Evolutionary conservation across 1,140 invertebrate genomes (phyloP), one percentile per base, ranked within the genome.

Genomic region (Colletes latitarsis): DNA sequence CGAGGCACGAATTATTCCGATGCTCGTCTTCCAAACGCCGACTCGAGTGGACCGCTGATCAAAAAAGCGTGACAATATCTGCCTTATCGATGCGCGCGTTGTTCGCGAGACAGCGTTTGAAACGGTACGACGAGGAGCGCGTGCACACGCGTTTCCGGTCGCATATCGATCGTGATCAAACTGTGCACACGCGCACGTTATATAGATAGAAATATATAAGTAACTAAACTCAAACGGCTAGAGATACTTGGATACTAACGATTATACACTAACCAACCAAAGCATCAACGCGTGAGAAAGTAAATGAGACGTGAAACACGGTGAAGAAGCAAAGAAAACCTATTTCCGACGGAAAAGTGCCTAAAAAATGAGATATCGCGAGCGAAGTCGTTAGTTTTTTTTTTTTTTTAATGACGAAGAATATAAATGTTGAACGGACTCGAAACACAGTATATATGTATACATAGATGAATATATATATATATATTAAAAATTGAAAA

Each of bases 221-320:
- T 63, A 41, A 63, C 6, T n/a, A 14, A 57, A 30, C 8, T 6
- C 9, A 39, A 60, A 58, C 19, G 9, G 21, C n/a, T 70, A 15
- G 49, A 14, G 41, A 67, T 49, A 60, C 12, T 63, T 39, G 46
- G 19, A 43, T 46, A 43, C 43, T 69, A 69, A 69, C 21, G 49
- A 79, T 71, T 72, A 53, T 77, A 84, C 57, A 85, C 55, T 72
- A 78, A 84, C 60, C 76, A 88, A 88, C 78, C 82, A 88, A 88
- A 88, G 82, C 72, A 68, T 68, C 77, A 30, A 57, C 68, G 46
- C 74, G 69, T 83, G 70, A 85, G 41, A 68, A 60, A 71, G n/a
- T 67, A 55, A 82, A 63, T n/a, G 60, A 30, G 30, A 41, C 4
- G 63, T 71, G 57, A 49, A 43, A 74, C 77, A 79, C 67, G 17